These are phyloP conservation scores for Condylura cristata DNA, from an alignment of 2,113 vertebrate genomes.

Conservation along the genomic window DNA sequence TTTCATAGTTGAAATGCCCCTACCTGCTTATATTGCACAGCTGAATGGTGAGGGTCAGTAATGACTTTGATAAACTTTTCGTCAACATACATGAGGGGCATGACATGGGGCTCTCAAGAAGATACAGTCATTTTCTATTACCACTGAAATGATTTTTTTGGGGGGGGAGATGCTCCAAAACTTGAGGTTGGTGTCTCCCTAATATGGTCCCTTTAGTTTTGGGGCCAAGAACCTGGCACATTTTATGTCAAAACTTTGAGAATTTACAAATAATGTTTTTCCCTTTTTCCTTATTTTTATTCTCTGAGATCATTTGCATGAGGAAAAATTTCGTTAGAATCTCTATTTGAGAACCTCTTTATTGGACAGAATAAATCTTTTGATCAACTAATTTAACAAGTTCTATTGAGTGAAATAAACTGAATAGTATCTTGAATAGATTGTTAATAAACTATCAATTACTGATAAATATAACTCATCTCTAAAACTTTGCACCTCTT, in stretches of 20 bases:
- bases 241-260: conserved; percentile 72
- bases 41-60: background rate
- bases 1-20: background rate
- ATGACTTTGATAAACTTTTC: conserved; percentile 33
- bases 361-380: background rate
- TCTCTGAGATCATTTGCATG: background rate
- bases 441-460: background rate
- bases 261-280: background rate
- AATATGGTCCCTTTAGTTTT: conserved; percentile 45
- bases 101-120: background rate
- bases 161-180: conserved; percentile 45
- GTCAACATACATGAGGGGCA: conserved; percentile 12
- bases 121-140: conserved; percentile 12
- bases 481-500: background rate
- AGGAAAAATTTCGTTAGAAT: conserved; percentile 10
- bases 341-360: background rate
- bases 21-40: background rate
- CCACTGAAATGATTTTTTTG: conserved; percentile 62
- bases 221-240: conserved; percentile 52
- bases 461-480: background rate
- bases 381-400: background rate
- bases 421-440: background rate
- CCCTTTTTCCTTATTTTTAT: background rate
- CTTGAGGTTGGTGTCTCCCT: conserved; percentile 39
- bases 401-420: background rate